A percentile compares a stretch with the other conserved stretches of the same genome.
Conservation (phyloP, 2,797 vertebrate genomes). For the Microctenopoma stevenorrisi region DNA sequence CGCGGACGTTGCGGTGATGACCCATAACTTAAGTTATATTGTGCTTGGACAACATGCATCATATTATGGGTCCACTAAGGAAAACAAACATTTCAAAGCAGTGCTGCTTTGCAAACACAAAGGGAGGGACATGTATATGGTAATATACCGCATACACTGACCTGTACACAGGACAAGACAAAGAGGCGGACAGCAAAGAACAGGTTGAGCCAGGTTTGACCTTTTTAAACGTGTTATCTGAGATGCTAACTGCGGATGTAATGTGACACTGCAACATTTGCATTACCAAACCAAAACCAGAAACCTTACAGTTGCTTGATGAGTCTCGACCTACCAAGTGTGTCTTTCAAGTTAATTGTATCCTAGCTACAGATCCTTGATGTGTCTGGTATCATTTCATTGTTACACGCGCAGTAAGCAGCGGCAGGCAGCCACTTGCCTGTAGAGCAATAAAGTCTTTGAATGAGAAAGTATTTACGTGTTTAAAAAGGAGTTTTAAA, state of each 20-base stretch:
- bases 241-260: conserved; percentile 10
- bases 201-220: background rate
- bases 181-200: background rate
- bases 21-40: conserved; percentile 45
- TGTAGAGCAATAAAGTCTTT: conserved; percentile 3
- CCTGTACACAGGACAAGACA: background rate
- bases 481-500: background rate
- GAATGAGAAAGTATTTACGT: background rate
- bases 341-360: conserved; percentile 18
- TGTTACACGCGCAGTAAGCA: conserved; percentile 3
- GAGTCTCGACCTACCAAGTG: background rate
- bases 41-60: conserved; percentile 45
- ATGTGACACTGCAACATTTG: conserved; percentile 1
- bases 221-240: conserved; percentile 18
- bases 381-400: background rate
- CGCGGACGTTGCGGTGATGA: conserved; percentile 34
- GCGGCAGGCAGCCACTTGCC: conserved; percentile 4
- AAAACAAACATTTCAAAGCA: conserved; percentile 31
- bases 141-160: background rate
- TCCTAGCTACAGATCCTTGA: conserved; percentile 10
- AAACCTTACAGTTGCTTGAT: background rate
- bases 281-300: conserved; percentile 4
- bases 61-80: conserved; percentile 32
- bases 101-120: conserved; percentile 7
- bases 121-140: background rate